Percentiles rank a stretch among this genome's conserved stretches.
These are phyloP conservation scores for Diorhabda elongata DNA, from an alignment of 1,140 invertebrate species.

Conservation along the genomic window DNA sequence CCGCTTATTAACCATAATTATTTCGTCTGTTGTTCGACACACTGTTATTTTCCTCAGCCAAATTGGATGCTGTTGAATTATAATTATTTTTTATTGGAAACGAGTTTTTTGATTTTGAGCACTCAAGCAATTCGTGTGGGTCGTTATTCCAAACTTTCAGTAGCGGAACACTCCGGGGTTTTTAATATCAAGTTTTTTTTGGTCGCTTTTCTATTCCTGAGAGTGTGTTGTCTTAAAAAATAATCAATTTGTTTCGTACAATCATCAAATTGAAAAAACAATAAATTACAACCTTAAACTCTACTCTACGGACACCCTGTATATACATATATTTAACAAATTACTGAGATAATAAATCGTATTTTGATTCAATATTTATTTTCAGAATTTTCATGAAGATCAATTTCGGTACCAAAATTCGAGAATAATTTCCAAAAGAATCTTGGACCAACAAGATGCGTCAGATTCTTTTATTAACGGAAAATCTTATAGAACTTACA, in stretches of 20 bases:
- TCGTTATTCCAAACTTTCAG: not conserved
- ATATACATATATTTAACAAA: too few relatives aligned
- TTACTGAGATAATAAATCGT: too few relatives aligned
- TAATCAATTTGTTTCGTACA: too few relatives aligned
- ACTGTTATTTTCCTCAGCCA: not conserved
- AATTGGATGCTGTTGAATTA: not conserved
- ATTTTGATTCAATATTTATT: not conserved
- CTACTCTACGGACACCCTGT: too few relatives aligned
- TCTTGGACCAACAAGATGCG: not conserved
- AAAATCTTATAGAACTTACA: not conserved
- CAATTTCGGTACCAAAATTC: not conserved
- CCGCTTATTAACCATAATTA: not conserved
- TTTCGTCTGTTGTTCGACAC: not conserved
- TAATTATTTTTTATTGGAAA: not conserved
- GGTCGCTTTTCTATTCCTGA: too few relatives aligned
- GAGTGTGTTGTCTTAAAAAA: too few relatives aligned
- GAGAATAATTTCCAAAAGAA: not conserved
- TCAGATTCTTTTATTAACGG: not conserved
- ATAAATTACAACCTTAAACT: too few relatives aligned
- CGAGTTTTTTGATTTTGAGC: not conserved
- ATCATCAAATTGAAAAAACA: too few relatives aligned
- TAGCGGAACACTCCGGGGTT: not conserved
- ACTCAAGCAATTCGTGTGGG: not conserved
- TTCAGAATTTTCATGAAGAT: not conserved
- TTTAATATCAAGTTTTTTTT: too few relatives aligned